Evolutionary conservation across 35 echinoderm and acorn worm species (phyloP).

Genomic region (Chiridota heheva): DNA sequence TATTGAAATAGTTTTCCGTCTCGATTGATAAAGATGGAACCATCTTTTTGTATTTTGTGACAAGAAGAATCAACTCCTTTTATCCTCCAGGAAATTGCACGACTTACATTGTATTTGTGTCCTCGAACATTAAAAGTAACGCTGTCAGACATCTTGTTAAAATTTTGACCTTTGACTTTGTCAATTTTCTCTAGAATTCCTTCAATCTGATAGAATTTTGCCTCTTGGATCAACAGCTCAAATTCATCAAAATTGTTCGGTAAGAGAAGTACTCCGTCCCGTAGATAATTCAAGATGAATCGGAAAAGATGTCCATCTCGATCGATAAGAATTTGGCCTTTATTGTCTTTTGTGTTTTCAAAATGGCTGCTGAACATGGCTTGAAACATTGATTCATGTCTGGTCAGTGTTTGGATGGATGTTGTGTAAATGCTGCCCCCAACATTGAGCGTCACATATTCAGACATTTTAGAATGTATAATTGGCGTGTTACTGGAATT

Average conservation of each 20-base stretch:
- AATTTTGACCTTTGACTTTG: too few relatives aligned
- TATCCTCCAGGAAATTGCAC: neutral
- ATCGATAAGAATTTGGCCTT: slow-evolving; percentile 9
- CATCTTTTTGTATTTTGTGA: neutral
- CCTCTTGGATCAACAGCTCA: neutral
- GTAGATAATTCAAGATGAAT: slow-evolving; percentile 13
- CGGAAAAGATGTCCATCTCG: slow-evolving; percentile 21
- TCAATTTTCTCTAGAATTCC: neutral
- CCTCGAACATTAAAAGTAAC: neutral
- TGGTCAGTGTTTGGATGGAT: neutral
- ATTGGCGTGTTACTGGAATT: too few relatives aligned
- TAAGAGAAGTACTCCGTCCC: neutral
- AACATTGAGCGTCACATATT: too few relatives aligned
- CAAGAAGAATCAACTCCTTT: neutral
- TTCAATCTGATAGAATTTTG: slow-evolving; percentile 1
- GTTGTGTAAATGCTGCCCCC: slow-evolving; percentile 7
- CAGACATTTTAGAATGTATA: too few relatives aligned
- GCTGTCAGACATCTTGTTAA: too few relatives aligned
- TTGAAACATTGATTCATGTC: neutral
- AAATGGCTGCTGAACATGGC: neutral
- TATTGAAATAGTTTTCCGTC: slow-evolving; percentile 4
- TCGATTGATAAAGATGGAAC: neutral
- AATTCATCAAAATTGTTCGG: slow-evolving; percentile 6
- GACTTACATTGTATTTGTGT: neutral
- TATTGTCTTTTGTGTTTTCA: neutral